These are phyloP conservation scores for Diglossa cyanea DNA, from an alignment of 2,797 vertebrate species.

Conservation along the genomic window DNA sequence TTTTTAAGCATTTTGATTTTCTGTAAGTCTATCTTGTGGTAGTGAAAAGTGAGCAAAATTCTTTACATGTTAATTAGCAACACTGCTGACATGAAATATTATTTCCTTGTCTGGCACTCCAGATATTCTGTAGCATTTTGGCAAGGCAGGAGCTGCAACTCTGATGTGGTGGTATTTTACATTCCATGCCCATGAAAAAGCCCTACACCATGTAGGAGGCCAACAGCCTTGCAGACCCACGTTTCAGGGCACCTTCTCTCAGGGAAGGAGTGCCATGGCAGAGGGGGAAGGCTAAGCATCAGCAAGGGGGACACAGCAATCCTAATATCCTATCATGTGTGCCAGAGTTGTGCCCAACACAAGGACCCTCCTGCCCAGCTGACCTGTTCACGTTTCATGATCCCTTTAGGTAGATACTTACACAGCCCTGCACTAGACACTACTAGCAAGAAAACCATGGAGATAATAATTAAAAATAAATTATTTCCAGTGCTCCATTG, in stretches of 20 bases:
- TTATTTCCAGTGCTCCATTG: neutral
- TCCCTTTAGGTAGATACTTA: neutral
- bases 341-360: neutral
- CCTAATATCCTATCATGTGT: accelerated
- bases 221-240: neutral
- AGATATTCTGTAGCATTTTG: neutral
- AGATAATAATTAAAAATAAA: neutral
- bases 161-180: neutral
- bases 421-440: neutral
- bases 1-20: neutral
- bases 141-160: neutral
- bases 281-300: neutral
- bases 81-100: neutral
- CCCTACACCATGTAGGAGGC: neutral
- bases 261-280: neutral
- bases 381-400: neutral
- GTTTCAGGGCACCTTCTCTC: neutral
- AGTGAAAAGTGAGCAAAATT: neutral
- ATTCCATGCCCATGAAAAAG: neutral
- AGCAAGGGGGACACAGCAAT: neutral
- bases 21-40: neutral
- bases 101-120: neutral
- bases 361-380: neutral
- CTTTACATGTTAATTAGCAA: neutral
- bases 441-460: neutral